Percentiles rank a stretch among this genome's conserved stretches.
phyloP scores from a whole-genome alignment of 2,113 vertebrate genomes.

The Fukomys damarensis region DNA sequence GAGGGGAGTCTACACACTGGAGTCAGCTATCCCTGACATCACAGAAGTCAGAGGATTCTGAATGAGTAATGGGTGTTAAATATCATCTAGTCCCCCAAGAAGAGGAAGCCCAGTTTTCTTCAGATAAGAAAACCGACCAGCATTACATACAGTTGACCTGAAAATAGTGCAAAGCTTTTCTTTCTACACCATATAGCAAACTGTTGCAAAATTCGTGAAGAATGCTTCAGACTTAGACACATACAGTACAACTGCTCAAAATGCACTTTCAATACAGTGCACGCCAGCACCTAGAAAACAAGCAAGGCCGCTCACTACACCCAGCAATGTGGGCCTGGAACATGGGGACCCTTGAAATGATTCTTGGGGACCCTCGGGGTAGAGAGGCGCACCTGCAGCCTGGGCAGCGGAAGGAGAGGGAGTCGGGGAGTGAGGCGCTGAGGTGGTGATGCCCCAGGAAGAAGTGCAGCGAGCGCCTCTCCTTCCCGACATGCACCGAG shows the following conservation, averaged over 20 bases:
- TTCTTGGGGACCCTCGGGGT: not conserved
- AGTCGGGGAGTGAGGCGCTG: not conserved
- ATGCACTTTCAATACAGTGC: not conserved
- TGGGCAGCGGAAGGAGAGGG: not conserved
- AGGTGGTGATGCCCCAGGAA: not conserved
- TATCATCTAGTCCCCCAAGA: not conserved
- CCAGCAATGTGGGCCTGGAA: not conserved
- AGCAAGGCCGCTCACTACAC: not conserved
- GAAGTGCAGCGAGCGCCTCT: not conserved
- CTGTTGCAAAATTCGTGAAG: not conserved
- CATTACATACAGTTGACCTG: not conserved
- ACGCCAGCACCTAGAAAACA: not conserved
- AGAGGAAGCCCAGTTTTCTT: not conserved
- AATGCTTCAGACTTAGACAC: not conserved
- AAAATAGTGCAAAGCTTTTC: not conserved
- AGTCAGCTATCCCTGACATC: not conserved
- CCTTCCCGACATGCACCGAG: constrained; percentile 55
- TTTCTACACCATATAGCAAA: not conserved
- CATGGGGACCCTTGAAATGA: not conserved
- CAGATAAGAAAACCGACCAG: not conserved
- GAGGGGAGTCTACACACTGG: not conserved
- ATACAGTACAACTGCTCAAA: not conserved
- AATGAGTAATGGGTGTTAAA: not conserved
- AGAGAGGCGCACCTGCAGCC: not conserved
- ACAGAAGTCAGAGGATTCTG: not conserved